Conservation (phyloP, 2,113 vertebrate species). For the Ciconia stormi region DNA sequence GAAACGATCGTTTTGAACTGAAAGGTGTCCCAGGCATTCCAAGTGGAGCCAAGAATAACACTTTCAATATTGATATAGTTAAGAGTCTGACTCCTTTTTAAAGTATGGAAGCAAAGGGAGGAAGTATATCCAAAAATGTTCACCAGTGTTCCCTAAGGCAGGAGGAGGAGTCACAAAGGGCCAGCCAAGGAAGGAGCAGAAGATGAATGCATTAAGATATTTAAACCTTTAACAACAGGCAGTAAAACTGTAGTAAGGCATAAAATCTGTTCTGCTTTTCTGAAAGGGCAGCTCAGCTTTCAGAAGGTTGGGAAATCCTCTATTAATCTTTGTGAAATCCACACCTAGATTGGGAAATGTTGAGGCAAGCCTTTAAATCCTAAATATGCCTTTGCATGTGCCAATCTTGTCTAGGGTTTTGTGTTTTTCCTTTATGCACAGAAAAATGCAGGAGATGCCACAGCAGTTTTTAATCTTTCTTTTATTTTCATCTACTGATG, state of each 20-base stretch:
- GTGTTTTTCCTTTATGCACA: neutral
- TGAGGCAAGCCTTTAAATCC: neutral
- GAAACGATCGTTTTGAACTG: neutral
- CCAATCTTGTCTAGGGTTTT: neutral
- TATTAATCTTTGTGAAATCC: constrained; percentile 19
- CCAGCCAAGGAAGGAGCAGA: neutral
- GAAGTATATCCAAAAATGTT: neutral
- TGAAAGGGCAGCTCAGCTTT: constrained; percentile 19
- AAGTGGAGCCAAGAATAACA: neutral
- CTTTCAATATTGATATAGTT: neutral
- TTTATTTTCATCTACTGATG: neutral
- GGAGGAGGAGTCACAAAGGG: neutral
- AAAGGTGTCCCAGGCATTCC: neutral
- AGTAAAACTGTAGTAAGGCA: neutral
- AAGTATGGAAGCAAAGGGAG: neutral
- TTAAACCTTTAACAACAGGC: constrained; percentile 10
- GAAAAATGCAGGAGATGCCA: neutral
- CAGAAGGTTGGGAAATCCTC: constrained; percentile 9
- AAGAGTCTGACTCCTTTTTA: neutral
- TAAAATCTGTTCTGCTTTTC: neutral
- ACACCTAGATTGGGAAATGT: neutral
- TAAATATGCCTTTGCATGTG: neutral
- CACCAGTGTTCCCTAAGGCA: neutral
- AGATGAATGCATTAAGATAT: neutral
- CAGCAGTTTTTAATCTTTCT: neutral